A percentile compares a stretch with the other conserved stretches of the same genome.
These are phyloP conservation scores for Halcyon badia DNA, from an alignment of 2,797 vertebrate species.

Conservation along the genomic window DNA sequence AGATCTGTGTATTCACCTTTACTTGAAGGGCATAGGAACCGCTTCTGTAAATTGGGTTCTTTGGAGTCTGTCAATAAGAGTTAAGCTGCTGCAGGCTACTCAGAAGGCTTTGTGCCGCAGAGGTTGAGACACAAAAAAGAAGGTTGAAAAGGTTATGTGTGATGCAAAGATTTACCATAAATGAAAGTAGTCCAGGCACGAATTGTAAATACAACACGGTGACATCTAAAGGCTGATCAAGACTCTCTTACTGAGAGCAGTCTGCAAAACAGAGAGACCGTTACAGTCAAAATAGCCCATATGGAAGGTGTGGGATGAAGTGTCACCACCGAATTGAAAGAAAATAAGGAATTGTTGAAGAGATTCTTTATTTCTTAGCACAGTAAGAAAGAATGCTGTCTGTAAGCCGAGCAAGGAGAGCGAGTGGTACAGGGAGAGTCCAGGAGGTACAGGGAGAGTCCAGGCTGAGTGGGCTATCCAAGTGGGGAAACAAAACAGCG, in stretches of 20 bases:
- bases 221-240: neutral
- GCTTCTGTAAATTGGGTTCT: slow-evolving; percentile 47
- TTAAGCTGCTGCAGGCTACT: neutral
- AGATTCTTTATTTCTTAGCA: neutral
- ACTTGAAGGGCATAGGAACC: slow-evolving; percentile 16
- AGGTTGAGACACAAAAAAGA: neutral
- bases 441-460: neutral
- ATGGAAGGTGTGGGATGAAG: neutral
- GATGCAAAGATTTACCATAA: neutral
- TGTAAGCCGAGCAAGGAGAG: neutral
- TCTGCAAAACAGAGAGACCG: neutral
- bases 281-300: neutral
- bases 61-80: slow-evolving; percentile 44
- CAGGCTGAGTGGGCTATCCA: neutral
- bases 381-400: neutral
- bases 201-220: neutral
- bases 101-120: neutral
- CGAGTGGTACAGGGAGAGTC: neutral
- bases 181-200: neutral
- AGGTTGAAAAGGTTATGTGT: neutral
- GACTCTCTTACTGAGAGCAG: neutral
- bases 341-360: neutral
- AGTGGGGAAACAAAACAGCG: neutral
- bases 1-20: slow-evolving; percentile 67
- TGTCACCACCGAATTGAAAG: neutral